Percentiles rank a stretch among this genome's conserved stretches.
These are phyloP conservation scores for Dicentrarchus labrax DNA, from an alignment of 2,113 vertebrate species.

Conservation along the genomic window DNA sequence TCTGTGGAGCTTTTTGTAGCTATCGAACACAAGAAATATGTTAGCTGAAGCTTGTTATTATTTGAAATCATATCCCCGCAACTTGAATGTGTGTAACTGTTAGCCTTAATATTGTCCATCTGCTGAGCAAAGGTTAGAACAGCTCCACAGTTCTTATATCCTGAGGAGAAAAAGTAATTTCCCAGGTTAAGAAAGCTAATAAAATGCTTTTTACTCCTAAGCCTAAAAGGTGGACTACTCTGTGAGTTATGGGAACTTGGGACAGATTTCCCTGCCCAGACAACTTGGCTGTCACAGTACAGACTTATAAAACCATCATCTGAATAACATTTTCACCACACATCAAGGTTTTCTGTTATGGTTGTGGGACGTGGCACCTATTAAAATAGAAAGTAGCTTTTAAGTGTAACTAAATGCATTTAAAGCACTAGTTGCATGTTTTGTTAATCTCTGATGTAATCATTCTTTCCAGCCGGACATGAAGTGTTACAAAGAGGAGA, in stretches of 20 bases:
- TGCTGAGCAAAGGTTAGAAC: neutral
- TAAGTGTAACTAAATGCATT: constrained; percentile 24
- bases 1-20: neutral
- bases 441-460: neutral
- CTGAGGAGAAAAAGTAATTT: neutral
- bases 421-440: neutral
- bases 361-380: constrained; percentile 2
- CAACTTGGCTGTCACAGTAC: neutral
- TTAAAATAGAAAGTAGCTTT: constrained; percentile 23
- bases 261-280: neutral
- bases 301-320: constrained; percentile 2
- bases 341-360: constrained; percentile 4
- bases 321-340: neutral
- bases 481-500: constrained; percentile 97
- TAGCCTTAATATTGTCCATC: neutral
- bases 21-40: neutral
- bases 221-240: neutral
- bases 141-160: neutral
- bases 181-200: neutral
- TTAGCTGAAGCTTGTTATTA: neutral
- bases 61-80: neutral
- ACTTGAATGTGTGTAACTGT: neutral
- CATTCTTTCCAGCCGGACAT: constrained; percentile 87
- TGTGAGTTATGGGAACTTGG: neutral
- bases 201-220: neutral